Evolutionary conservation across 2,797 vertebrate genomes (phyloP), one percentile per base, ranked within the genome.

Genomic region (Fringilla coelebs): DNA sequence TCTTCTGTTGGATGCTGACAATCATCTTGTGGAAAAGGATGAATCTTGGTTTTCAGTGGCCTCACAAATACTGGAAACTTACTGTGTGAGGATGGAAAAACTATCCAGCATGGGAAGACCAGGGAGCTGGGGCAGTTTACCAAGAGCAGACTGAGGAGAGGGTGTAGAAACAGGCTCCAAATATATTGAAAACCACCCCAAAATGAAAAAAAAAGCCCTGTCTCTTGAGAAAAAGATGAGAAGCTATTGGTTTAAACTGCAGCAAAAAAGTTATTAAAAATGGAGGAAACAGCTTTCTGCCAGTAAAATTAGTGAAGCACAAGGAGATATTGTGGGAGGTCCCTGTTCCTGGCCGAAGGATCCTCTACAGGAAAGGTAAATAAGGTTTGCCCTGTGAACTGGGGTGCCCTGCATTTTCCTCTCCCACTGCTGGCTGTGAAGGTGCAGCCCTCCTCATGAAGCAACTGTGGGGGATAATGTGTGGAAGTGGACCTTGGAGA

Each of bases 391-490:
- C 32, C 18, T 24, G 17, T 22, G 58, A 65, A 4, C 21, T 15
- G 26, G 31, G 34, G 22, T 54, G 14, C 6, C 15, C 29, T 11
- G 17, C 19, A 3, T 6, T 5, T 29, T 80, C 26, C 29, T 81
- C n/a, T 72, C 16, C 21, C 38, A 8, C 36, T 55, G 15, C 41
- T 71, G 43, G 34, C 54, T 72, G 22, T 51, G n/a, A 57, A 41
- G n/a, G 40, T 71, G 15, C 41, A 32, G 63, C 29, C 12, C 76
- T 73, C 70, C 34, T 70, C 36, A 20, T 8, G 11, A 10, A 52
- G 60, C 16, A 52, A 0, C 61, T 7, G 2, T 58, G 58, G 10
- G 34, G 17, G 31, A n/a, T 12, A 45, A 75, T 1, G 10, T 20
- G 18, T 68, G 36, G 40, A 66, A 54, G 7, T 17, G 25, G 31